Conservation (phyloP, 2,888 invertebrate genomes). For the Drosophila affinis region DNA sequence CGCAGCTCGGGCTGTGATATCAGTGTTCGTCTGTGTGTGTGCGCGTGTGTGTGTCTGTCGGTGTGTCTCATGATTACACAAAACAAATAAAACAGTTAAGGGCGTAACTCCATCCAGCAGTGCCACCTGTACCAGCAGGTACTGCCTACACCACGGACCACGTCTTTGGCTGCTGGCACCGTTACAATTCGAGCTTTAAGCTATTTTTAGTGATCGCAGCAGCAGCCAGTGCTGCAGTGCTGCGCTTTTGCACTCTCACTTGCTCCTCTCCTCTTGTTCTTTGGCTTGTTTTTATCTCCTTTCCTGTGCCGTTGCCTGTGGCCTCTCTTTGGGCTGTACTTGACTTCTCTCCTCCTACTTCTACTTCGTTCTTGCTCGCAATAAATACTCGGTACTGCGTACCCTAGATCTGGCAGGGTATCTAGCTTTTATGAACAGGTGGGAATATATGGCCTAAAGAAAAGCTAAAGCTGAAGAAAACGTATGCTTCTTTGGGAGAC, state of each 20-base stretch:
- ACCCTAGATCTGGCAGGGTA: neutral
- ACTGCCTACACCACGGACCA: neutral
- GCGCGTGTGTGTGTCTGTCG: neutral
- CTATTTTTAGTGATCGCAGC: slow-evolving; percentile 50
- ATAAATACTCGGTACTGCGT: neutral
- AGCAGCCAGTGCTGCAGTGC: neutral
- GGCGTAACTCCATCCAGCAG: neutral
- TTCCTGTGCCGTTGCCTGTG: slow-evolving; percentile 34
- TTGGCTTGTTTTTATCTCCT: slow-evolving; percentile 14
- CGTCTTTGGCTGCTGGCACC: slow-evolving; percentile 17
- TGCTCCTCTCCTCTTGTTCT: neutral
- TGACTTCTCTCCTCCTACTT: slow-evolving; percentile 8
- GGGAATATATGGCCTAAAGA: too few relatives aligned
- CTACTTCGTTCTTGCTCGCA: neutral
- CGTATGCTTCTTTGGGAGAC: too few relatives aligned
- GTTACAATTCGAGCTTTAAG: slow-evolving; percentile 39
- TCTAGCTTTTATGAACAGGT: neutral
- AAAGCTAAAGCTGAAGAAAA: too few relatives aligned
- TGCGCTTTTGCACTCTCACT: neutral
- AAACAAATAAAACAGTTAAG: slow-evolving; percentile 21
- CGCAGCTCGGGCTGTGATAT: slow-evolving; percentile 1
- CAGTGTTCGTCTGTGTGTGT: neutral
- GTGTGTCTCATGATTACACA: slow-evolving; percentile 17
- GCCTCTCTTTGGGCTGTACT: slow-evolving; percentile 11
- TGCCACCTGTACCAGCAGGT: neutral